These are phyloP conservation scores for Enteromius thamalakanensis DNA, from an alignment of 2,797 vertebrate genomes.

Conservation along the genomic window DNA sequence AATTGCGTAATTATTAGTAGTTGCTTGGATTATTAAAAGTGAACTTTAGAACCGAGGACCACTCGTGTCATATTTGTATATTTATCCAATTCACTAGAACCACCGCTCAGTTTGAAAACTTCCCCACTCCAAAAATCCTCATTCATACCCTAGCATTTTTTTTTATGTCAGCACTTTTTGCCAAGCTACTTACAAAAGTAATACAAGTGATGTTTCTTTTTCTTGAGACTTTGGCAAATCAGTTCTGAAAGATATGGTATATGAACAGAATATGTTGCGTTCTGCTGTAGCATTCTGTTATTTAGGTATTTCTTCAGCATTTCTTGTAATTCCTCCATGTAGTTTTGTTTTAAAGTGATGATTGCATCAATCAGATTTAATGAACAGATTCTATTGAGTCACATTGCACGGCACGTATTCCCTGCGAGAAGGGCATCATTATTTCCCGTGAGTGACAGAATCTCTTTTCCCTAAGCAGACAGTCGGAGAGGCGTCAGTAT, in stretches of 20 bases:
- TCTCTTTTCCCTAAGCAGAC: slow-evolving; percentile 37
- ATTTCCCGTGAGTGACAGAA: slow-evolving; percentile 38
- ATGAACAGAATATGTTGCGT: not conserved
- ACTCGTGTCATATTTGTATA: not conserved
- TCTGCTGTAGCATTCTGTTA: not conserved
- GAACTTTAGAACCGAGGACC: not conserved
- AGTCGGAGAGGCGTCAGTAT: slow-evolving; percentile 17
- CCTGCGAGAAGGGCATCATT: slow-evolving; percentile 37
- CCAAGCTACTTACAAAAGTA: not conserved
- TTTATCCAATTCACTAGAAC: not conserved
- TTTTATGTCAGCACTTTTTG: slow-evolving; percentile 3
- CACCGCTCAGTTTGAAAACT: not conserved
- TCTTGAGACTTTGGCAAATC: not conserved
- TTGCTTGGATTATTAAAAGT: not conserved
- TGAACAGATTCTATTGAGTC: slow-evolving; percentile 36
- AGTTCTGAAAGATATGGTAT: not conserved
- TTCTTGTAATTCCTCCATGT: not conserved
- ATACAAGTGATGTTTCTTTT: not conserved
- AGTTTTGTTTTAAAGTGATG: slow-evolving; percentile 23
- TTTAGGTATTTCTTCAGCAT: not conserved
- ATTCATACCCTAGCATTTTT: not conserved
- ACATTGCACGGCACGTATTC: slow-evolving; percentile 10
- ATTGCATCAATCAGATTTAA: slow-evolving; percentile 32
- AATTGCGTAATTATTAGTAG: not conserved
- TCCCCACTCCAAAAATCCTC: not conserved